phyloP scores from a whole-genome alignment of 2,113 vertebrate genomes.

The Mellivora capensis region DNA sequence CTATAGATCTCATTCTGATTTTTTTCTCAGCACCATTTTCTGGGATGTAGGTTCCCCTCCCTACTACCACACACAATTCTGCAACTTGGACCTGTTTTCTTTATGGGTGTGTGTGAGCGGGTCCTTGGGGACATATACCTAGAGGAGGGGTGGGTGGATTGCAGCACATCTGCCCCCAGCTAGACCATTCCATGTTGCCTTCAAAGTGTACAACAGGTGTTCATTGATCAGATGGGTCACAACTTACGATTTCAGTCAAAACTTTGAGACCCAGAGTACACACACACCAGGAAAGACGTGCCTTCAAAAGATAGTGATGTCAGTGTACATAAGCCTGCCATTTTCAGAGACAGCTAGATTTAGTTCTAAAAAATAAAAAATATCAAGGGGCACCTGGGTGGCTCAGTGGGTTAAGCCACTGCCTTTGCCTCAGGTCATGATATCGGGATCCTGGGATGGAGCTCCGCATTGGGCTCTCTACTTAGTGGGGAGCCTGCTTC shows the following conservation, averaged over 20 bases:
- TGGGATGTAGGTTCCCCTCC: neutral
- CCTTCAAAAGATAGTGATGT: neutral
- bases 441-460: too few relatives aligned
- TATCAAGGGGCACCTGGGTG: too few relatives aligned
- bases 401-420: too few relatives aligned
- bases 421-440: too few relatives aligned
- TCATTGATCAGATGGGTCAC: neutral
- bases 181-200: neutral
- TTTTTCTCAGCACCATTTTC: neutral
- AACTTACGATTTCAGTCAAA: neutral
- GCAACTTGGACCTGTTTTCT: neutral
- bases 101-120: rapidly evolving
- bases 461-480: too few relatives aligned
- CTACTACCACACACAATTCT: neutral
- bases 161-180: neutral
- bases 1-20: neutral
- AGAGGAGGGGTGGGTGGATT: neutral
- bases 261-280: neutral
- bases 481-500: too few relatives aligned
- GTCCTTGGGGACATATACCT: neutral
- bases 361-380: neutral
- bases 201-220: neutral
- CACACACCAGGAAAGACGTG: neutral
- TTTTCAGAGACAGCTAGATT: neutral
- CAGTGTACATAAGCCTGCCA: too few relatives aligned